Base-by-base conservation (phyloP, 2,888 invertebrate genomes). In the Hetaerina titia region DNA sequence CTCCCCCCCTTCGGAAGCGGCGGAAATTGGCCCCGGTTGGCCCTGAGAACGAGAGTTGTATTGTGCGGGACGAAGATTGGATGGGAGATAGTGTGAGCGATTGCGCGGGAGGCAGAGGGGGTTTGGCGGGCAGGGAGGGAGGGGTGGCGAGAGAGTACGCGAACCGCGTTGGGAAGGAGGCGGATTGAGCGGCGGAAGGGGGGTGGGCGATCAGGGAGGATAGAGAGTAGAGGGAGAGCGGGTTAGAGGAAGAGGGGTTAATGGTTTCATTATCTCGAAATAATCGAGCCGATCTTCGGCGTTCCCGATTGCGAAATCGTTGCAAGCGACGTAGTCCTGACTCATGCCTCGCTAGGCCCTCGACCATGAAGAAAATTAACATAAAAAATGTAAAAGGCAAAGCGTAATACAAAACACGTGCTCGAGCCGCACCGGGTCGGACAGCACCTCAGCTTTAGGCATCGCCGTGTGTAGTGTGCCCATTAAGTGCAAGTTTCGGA, bases 1-100 rank as follows among this genome's bases (percentile, higher is more conserved):
- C 45, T 19, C n/a, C n/a, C 7, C 69, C 69, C 8, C 69, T 22
- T n/a, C n/a, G 69, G 11, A 60, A 11, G 17, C 60, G 11, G 60
- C 69, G 69, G 64, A 90, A 90, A 90, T 64, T 90, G 64, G 90
- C 31, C 64, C 64, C 90, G 90, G 90, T 63, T 90, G 90, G 63
- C 90, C 90, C 63, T 90, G 90, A 90, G 31, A 90, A 64, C 63
- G 13, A n/a, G 31, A 90, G 90, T 63, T 90, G 45, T 19, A n/a
- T 69, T 69, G 69, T 69, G 22, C 69, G 69, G 45, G 63, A 64
- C 63, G 90, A 89, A 89, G 89, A 89, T 60, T 31, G 87, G 45
- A 11, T 31, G 19, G 89, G 56, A 89, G 56, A 89, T 19, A 89
- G 89, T 22, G 56, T 6, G 25, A 58, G 22, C 13, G 90, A 90